A percentile compares a stretch with the other conserved stretches of the same genome.
These are phyloP conservation scores for Podarcis siculus DNA, from an alignment of 2,797 vertebrate species.

Conservation along the genomic window DNA sequence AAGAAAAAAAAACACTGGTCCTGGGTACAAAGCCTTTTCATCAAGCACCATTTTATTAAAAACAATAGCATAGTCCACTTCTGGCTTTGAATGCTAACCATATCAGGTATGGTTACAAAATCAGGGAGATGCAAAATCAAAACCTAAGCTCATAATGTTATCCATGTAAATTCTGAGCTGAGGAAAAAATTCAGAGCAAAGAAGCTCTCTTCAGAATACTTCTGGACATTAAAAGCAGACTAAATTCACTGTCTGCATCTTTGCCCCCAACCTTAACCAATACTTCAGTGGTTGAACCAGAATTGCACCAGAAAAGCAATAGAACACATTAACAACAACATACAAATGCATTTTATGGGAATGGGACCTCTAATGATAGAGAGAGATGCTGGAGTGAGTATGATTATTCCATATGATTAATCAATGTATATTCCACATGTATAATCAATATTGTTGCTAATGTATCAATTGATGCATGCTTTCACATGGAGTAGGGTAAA, in stretches of 20 bases:
- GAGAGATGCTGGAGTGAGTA: not conserved
- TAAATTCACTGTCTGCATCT: not conserved
- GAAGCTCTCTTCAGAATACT: not conserved
- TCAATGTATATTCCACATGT: not conserved
- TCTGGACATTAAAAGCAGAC: not conserved
- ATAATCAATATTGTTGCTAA: not conserved
- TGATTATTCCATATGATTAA: not conserved
- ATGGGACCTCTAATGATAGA: not conserved
- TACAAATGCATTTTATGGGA: too few relatives aligned
- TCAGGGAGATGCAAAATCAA: not conserved
- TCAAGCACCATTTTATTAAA: too few relatives aligned
- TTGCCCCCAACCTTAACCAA: too few relatives aligned
- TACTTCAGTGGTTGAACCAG: too few relatives aligned
- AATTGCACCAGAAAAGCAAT: too few relatives aligned
- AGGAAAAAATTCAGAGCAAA: not conserved
- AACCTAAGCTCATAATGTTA: not conserved
- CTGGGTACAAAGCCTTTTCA: too few relatives aligned
- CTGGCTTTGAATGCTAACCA: too few relatives aligned
- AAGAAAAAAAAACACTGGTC: too few relatives aligned
- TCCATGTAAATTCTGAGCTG: not conserved
- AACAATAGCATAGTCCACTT: not conserved
- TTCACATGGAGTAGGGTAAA: not conserved
- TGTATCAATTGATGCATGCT: not conserved
- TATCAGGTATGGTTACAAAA: not conserved
- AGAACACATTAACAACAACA: not conserved